phyloP scores from a whole-genome alignment of 2,888 invertebrate genomes.

The Clistopyga incitator region DNA sequence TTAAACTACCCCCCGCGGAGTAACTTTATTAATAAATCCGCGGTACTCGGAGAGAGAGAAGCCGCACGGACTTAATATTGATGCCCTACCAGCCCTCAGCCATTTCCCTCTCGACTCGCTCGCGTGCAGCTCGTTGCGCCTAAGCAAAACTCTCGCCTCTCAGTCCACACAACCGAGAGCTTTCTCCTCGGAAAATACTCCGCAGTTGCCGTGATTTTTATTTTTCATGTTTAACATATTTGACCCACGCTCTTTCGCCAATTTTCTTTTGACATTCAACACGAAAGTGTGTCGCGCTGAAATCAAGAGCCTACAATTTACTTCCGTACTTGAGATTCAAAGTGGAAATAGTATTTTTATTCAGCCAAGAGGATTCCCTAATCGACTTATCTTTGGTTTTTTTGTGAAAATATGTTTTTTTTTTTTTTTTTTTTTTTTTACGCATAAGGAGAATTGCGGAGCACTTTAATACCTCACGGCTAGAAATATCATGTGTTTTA shows the following conservation, averaged over 20 bases:
- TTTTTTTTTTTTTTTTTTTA: too few species aligned
- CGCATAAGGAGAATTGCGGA: background rate
- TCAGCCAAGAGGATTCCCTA: too few species aligned
- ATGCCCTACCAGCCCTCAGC: constrained; percentile 66
- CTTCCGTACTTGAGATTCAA: too few species aligned
- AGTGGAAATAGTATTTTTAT: too few species aligned
- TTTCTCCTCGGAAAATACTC: background rate
- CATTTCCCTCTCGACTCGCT: constrained; percentile 5
- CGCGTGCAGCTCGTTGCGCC: constrained; percentile 32
- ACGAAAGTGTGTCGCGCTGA: too few species aligned
- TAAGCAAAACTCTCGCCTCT: constrained; percentile 22
- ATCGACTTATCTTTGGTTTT: background rate
- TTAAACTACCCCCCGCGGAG: constrained; percentile 51
- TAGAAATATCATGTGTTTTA: constrained; percentile 1
- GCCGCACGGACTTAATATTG: constrained; percentile 72
- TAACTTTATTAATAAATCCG: constrained; percentile 73
- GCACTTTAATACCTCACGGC: background rate
- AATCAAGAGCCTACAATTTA: too few species aligned
- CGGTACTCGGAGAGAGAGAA: constrained; percentile 58
- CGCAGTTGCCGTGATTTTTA: background rate
- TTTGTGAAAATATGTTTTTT: background rate
- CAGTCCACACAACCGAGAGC: background rate
- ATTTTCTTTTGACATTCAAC: background rate
- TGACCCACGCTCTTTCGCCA: background rate
- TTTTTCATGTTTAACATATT: background rate